phyloP scores from a whole-genome alignment of 2,113 vertebrate genomes.

The Tychaedon coryphoeus region DNA sequence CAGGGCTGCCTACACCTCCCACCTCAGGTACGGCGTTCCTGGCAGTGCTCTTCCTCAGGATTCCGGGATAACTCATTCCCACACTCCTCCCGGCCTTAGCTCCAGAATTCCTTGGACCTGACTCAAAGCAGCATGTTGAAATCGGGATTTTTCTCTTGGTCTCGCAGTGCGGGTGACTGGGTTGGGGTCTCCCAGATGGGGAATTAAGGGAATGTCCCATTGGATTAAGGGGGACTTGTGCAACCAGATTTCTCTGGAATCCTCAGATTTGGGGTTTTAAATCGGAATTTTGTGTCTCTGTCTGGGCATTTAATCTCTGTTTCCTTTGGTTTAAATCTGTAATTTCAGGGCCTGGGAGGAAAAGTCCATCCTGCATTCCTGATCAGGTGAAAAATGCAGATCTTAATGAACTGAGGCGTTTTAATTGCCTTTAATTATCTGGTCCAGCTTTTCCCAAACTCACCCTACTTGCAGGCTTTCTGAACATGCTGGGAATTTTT shows the following conservation, averaged over 20 bases:
- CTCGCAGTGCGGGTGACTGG: fast-evolving
- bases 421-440: not conserved
- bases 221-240: not conserved
- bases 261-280: not conserved
- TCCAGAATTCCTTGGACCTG: not conserved
- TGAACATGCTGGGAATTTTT: not conserved
- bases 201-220: not conserved
- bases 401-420: not conserved
- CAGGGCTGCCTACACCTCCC: slow-evolving; percentile 50
- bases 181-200: not conserved
- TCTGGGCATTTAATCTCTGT: not conserved
- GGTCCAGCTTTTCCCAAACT: not conserved
- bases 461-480: not conserved
- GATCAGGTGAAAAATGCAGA: not conserved
- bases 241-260: not conserved
- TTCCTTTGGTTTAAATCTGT: not conserved
- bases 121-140: not conserved
- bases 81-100: not conserved
- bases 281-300: not conserved
- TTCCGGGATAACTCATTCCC: fast-evolving
- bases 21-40: slow-evolving; percentile 32
- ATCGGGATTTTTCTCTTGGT: not conserved
- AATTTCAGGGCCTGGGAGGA: not conserved
- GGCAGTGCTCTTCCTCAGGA: fast-evolving
- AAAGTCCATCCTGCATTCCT: not conserved